Base-by-base conservation (phyloP, 1,140 invertebrate species). In the Polypedilum pembai region DNA sequence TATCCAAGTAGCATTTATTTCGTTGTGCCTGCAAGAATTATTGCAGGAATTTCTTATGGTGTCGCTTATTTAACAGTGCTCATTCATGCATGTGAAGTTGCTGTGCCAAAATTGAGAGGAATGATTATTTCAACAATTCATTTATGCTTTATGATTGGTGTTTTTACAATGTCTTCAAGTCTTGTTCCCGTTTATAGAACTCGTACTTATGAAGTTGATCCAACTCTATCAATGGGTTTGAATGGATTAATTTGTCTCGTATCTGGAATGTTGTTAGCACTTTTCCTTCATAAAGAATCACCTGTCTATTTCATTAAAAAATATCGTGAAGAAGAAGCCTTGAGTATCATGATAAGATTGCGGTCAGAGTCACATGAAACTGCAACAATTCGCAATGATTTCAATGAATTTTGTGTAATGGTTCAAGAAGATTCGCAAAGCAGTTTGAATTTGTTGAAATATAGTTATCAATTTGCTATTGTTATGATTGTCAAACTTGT, bases 231-330 rank as follows among this genome's bases (percentile, higher is more conserved):
- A 1, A n/a, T 69, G 2, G 65, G 65, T 18, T 69, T 18, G 3
- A 69, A 20, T 69, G 65, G 17, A 69, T 1, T 69, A 21, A 69
- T 69, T 0, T 69, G 65, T 5, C 8, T 69, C 17, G 8, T 69
- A 8, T 69, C 65, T 69, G 65, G 65, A 4, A 18, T 69, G 17
- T 69, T 69, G 3, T 18, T 69, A 10, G 17, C 17, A 69, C 3
- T 69, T 18, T 69, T 69, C 20, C 18, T 69, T n/a, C 17, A 69
- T 20, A n/a, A 18, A 18, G 65, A 69, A 69, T 69, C 65, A 20
- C 65, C 65, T 8, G 65, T 69, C 1, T 69, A 20, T 69, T 20
- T 20, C 0, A 69, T 69, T 1, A 5, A 21, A 21, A 18, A 21
- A 10, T 69, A 69, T 20, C 8, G 12, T 10, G 65, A 69, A 20